Evolutionary conservation across 2,888 invertebrate genomes (phyloP).

Genomic region (Leptura quadrifasciata): DNA sequence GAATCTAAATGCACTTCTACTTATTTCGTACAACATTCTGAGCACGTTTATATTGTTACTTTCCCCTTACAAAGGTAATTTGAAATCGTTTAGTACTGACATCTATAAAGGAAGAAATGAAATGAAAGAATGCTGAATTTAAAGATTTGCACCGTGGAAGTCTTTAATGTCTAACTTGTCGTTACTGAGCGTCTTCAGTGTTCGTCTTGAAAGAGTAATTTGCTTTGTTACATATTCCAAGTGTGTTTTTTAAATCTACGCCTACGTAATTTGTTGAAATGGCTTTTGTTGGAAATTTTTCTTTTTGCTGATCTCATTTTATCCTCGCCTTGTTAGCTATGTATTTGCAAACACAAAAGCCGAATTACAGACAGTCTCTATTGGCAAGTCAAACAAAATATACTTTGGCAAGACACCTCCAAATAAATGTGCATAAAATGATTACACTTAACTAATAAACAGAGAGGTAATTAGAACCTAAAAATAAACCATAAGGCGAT

Average conservation of each 20-base stretch:
- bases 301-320: conserved; percentile 1
- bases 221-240: conserved; percentile 65
- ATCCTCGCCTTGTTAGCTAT: conserved; percentile 17
- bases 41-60: conserved; percentile 37
- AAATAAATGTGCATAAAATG: too few relatives aligned
- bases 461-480: too few relatives aligned
- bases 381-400: too few relatives aligned
- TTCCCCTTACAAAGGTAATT: conserved; percentile 39
- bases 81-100: conserved; percentile 38
- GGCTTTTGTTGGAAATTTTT: conserved; percentile 18
- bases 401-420: too few relatives aligned
- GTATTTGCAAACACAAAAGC: conserved; percentile 15
- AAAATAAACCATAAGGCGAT: too few relatives aligned
- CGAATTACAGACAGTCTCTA: background rate
- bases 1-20: conserved; percentile 33
- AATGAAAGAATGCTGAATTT: conserved; percentile 38
- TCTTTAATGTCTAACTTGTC: conserved; percentile 29
- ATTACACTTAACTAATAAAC: too few relatives aligned
- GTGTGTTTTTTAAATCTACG: conserved; percentile 64
- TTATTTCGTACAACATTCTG: conserved; percentile 30
- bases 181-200: conserved; percentile 25
- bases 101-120: conserved; percentile 37
- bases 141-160: conserved; percentile 29
- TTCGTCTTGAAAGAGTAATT: conserved; percentile 61
- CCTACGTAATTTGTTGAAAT: conserved; percentile 59